Evolutionary conservation across 2,888 invertebrate genomes (phyloP).

Genomic region (Stenodema calcarata): DNA sequence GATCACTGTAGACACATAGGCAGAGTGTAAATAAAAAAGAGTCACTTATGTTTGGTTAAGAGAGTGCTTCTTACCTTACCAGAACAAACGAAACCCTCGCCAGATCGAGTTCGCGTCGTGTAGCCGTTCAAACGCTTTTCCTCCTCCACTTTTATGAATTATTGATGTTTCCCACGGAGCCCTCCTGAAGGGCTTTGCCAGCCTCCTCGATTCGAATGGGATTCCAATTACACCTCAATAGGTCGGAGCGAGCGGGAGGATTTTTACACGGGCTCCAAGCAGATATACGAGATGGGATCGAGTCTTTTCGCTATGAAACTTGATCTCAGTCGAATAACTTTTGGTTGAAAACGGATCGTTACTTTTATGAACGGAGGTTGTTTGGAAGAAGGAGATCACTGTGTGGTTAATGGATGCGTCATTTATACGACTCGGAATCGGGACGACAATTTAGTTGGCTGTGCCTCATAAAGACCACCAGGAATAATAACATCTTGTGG

Average conservation of each 20-base stretch:
- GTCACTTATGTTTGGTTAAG: constrained; percentile 39
- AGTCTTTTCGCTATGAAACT: background rate
- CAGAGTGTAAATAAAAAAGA: constrained; percentile 32
- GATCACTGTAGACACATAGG: constrained; percentile 12
- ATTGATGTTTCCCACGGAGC: constrained; percentile 35
- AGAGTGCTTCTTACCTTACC: constrained; percentile 38
- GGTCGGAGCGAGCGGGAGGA: background rate
- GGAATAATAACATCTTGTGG: no score
- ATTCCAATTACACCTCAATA: constrained; percentile 19
- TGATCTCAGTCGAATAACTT: background rate
- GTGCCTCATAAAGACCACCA: no score
- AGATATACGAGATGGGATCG: background rate
- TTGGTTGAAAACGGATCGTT: background rate
- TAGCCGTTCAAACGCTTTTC: constrained; percentile 16
- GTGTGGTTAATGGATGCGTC: no score
- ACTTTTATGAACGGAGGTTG: no score
- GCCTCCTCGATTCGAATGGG: background rate
- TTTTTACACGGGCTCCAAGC: background rate
- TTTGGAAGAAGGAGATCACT: no score
- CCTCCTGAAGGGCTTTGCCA: background rate
- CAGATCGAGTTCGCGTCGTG: constrained; percentile 35
- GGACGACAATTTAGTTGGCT: no score
- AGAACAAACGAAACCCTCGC: background rate
- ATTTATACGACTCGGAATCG: no score
- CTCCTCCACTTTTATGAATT: constrained; percentile 30